These are phyloP conservation scores for Drosophila rufa DNA, from an alignment of 1,140 invertebrate genomes.

Conservation along the genomic window DNA sequence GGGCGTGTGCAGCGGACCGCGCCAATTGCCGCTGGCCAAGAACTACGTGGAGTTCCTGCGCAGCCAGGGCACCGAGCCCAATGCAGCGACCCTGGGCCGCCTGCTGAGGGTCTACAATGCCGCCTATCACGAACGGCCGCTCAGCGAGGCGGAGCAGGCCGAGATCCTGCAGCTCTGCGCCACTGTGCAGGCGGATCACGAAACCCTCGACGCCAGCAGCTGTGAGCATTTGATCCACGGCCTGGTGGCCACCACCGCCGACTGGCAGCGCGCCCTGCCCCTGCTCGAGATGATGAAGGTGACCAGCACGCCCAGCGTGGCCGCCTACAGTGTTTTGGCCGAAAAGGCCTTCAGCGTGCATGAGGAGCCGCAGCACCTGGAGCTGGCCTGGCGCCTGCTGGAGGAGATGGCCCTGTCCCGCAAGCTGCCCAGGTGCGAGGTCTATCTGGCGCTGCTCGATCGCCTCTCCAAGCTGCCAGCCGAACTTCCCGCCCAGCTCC, in stretches of 20 bases:
- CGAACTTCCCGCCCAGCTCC: slow-evolving; percentile 20
- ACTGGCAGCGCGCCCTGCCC: slow-evolving; percentile 87
- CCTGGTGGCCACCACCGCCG: slow-evolving; percentile 87
- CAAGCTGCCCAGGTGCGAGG: slow-evolving; percentile 73
- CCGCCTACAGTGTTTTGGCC: slow-evolving; percentile 62
- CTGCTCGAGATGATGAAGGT: slow-evolving; percentile 87
- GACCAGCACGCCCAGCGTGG: slow-evolving; percentile 70
- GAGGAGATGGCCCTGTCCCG: slow-evolving; percentile 64
- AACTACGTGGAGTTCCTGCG: slow-evolving; percentile 87
- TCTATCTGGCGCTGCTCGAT: slow-evolving; percentile 61
- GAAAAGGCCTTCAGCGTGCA: slow-evolving; percentile 59
- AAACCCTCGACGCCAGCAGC: slow-evolving; percentile 87
- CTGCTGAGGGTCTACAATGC: slow-evolving; percentile 86
- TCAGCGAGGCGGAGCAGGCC: slow-evolving; percentile 86
- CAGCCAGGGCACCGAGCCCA: slow-evolving; percentile 85
- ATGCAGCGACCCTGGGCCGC: slow-evolving; percentile 86
- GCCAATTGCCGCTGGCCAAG: slow-evolving; percentile 86
- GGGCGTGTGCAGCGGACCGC: slow-evolving; percentile 84
- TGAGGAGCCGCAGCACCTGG: slow-evolving; percentile 3
- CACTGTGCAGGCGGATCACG: slow-evolving; percentile 86
- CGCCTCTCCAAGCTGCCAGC: slow-evolving; percentile 10
- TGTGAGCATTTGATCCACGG: slow-evolving; percentile 87
- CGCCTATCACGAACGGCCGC: slow-evolving; percentile 69
- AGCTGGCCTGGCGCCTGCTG: slow-evolving; percentile 68
- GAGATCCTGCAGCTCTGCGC: slow-evolving; percentile 87